Base-by-base conservation (phyloP, 2,888 invertebrate species). In the Mongoloraphidia duomilia region DNA sequence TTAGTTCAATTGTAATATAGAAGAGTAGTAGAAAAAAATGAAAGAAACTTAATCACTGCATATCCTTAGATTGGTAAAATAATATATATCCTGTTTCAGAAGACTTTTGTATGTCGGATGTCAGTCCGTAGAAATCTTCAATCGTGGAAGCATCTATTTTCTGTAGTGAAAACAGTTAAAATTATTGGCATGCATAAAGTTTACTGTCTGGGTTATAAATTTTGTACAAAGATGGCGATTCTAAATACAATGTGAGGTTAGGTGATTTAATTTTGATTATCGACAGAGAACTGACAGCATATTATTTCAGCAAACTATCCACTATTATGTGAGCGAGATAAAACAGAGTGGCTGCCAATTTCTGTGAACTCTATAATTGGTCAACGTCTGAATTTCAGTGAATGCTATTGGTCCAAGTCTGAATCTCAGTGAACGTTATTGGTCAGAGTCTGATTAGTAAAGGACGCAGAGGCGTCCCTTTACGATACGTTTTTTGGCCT, bases 51-150 rank as follows among this genome's bases (percentile, higher is more conserved):
- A 44, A 41, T 49, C 10, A 57, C 57, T 44, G 54, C 17, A 46
- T 34, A 71, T 91, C 90, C 63, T 87, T 81, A 51, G 93, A 93
- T 71, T 95, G 95, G 74, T 99, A 99, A 74, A 99, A 99, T 61
- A 99, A 75, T 67, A 99, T 98, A 72, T 99, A 99, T 61, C 97
- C 98, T 48, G 98, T 97, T 74, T 99, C 98, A 38, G 97, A 97
- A 56, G 95, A 96, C 72, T 98, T 98, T 69, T 96, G 96, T 65
- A 94, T 88, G 69, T 97, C 97, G 53, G 95, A 93, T 50, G 97
- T 94, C 63, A 98, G 81, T 64, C 98, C 97, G 72, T 96, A 98
- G 72, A 99, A 99, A 71, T 99, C 98, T 77, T 99, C 98, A 71
- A 99, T 96, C 58, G 92, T 87, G 50, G 95, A 92, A 48, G 95